Evolutionary conservation across 1,140 invertebrate species (phyloP), one percentile per base, ranked within the genome.

Genomic region (Drosophila sp.): DNA sequence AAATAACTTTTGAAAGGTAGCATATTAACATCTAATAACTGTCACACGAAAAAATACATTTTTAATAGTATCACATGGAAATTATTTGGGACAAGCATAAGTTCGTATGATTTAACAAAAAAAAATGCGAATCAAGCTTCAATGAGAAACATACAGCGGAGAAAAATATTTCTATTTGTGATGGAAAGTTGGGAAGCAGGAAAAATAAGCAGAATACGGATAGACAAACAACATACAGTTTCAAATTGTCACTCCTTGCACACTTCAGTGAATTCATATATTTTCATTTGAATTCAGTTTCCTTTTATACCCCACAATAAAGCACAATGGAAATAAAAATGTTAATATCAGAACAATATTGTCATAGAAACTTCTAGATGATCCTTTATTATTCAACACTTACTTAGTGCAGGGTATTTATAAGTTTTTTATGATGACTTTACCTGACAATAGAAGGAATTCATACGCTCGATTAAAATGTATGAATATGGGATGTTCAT

Each of bases 181-280:
- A 40, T 48, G 2, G 45, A 40, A 21, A 53, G 2, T 13, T 21
- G 11, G 32, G 14, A 11, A 51, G 25, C 14, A 36, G 5, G 9
- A 4, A 13, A 62, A 50, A 40, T 9, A 53, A 53, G n/a, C 32
- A 62, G 18, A 13, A 18, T 46, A 5, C 14, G 27, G 36, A 50
- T 50, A 36, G 21, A 32, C 46, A 51, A 51, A 51, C 59, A 62
- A 34, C 21, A 62, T 51, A 16, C 46, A 51, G 34, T 51, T 51
- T 41, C 36, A 51, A 21, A 51, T 38, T 41, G 14, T 61, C 32
- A 36, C 59, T 51, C 21, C 9, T 29, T 36, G n/a, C 14, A 62
- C 59, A 51, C 46, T 62, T 62, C 46, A 62, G 34, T 41, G 59
- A 62, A 32, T 46, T 51, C 59, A 40, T 62, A 51, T 62, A 51